A percentile compares a stretch with the other conserved stretches of the same genome.
Evolutionary conservation across 2,888 invertebrate genomes (phyloP).

Genomic region (Pseudococcus viburni): DNA sequence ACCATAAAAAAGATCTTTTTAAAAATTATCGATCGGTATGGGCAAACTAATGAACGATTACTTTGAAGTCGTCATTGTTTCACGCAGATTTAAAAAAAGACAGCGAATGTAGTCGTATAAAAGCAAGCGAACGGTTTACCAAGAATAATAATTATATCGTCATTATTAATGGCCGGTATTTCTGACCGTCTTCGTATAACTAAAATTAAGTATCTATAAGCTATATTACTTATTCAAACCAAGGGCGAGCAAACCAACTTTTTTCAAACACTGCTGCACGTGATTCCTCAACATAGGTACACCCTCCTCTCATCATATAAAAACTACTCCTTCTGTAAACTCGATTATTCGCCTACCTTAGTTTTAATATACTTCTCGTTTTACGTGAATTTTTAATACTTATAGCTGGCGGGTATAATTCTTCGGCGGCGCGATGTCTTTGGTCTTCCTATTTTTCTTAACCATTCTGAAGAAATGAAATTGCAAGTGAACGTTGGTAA

Average conservation of each 20-base stretch:
- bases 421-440: conserved; percentile 8
- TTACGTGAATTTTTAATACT: conserved; percentile 39
- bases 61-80: conserved; percentile 16
- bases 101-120: neutral
- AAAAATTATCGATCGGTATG: neutral
- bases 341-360: conserved; percentile 23
- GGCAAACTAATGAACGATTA: conserved; percentile 17
- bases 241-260: conserved; percentile 62
- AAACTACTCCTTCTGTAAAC: neutral
- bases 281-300: conserved; percentile 36
- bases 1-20: neutral
- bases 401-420: neutral
- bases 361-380: conserved; percentile 10
- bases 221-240: conserved; percentile 59
- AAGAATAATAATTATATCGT: conserved; percentile 35
- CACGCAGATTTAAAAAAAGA: conserved; percentile 24
- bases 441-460: neutral
- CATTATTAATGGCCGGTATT: conserved; percentile 30
- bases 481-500: neutral
- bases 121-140: conserved; percentile 26
- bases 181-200: conserved; percentile 35
- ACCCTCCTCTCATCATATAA: neutral
- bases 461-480: neutral
- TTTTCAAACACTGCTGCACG: conserved; percentile 37
- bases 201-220: neutral